phyloP scores from a whole-genome alignment of 2,888 invertebrate genomes.

The Petrolisthes cinctipes region DNA sequence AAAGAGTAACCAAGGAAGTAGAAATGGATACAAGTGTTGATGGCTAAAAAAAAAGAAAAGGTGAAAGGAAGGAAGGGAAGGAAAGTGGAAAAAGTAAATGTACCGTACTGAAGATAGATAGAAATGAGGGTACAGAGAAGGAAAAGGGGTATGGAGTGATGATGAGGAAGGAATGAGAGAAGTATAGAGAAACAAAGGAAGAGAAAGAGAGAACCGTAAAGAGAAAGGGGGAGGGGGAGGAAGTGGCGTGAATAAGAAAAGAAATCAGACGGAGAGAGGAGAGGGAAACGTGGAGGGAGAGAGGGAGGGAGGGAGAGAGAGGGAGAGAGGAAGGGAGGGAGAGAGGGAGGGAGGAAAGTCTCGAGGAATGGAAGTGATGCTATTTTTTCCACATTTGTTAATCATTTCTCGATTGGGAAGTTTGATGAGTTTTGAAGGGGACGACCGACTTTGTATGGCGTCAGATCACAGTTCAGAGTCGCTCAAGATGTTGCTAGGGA shows the following conservation, averaged over 20 bases:
- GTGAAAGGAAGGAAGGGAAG: no score
- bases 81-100: neutral
- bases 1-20: no score
- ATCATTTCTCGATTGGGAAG: constrained; percentile 22
- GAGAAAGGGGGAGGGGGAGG: neutral
- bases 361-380: constrained; percentile 11
- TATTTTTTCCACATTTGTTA: constrained; percentile 2
- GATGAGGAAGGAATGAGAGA: neutral
- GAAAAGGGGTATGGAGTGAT: neutral
- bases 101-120: neutral
- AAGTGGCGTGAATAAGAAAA: neutral
- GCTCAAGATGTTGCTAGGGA: neutral
- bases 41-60: no score
- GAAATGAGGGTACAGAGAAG: neutral
- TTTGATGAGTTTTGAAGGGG: constrained; percentile 49
- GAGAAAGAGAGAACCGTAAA: neutral
- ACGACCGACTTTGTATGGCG: neutral
- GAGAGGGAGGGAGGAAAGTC: neutral
- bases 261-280: neutral
- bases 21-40: no score
- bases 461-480: neutral
- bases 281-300: neutral
- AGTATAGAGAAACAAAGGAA: neutral
- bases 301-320: neutral
- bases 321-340: no score